A percentile compares a stretch with the other conserved stretches of the same genome.
Evolutionary conservation across 2,888 invertebrate species (phyloP).

Genomic region (Neoitamus cyanurus): DNA sequence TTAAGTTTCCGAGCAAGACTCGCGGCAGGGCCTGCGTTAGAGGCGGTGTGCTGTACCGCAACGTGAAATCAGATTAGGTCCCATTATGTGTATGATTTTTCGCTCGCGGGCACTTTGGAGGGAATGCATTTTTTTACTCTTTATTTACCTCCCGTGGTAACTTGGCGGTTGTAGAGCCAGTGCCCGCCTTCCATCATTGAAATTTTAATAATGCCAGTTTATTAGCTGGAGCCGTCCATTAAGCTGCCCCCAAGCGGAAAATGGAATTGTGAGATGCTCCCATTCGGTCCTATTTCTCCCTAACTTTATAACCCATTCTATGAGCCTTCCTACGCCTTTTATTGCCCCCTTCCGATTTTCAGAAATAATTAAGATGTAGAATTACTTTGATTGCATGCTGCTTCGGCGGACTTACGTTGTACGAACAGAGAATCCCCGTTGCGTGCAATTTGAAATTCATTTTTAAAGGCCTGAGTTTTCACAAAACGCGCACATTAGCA

Average conservation of each 20-base stretch:
- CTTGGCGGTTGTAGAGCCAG: not conserved
- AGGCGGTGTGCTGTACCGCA: not conserved
- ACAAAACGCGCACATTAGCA: not conserved
- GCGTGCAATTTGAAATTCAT: not conserved
- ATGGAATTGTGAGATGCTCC: conserved; percentile 3
- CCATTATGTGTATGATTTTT: not conserved
- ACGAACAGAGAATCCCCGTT: not conserved
- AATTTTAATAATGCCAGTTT: conserved; percentile 11
- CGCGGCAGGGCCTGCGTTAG: not conserved
- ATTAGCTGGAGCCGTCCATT: conserved; percentile 4
- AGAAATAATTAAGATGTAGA: not conserved
- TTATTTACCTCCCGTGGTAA: not conserved
- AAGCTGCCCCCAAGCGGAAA: conserved; percentile 2
- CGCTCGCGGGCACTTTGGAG: not conserved
- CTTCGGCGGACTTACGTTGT: not conserved
- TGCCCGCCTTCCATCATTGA: not conserved
- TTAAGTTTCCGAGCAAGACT: not conserved
- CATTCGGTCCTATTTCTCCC: not conserved
- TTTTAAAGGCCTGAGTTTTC: not conserved
- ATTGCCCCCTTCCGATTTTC: not conserved
- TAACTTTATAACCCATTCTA: not conserved
- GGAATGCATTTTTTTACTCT: not conserved
- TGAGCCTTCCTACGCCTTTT: not conserved
- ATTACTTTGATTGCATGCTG: not conserved
- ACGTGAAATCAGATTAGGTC: not conserved